Evolutionary conservation across 2,888 invertebrate genomes (phyloP).

Genomic region (Eugnorisma glareosa): DNA sequence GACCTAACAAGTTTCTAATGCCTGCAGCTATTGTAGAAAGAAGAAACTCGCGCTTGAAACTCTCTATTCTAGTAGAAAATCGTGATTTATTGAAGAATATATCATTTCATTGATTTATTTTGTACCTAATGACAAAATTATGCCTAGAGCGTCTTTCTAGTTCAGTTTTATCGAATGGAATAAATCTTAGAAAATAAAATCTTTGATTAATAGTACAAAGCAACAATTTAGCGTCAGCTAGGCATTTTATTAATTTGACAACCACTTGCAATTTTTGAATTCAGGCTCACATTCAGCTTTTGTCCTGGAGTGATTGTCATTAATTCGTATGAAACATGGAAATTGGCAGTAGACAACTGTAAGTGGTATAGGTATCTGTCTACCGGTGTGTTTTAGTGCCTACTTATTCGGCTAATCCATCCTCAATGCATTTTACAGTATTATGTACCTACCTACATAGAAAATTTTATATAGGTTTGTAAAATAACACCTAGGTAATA

Average conservation of each 20-base stretch:
- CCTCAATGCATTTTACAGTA: neutral
- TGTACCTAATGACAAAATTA: conserved; percentile 35
- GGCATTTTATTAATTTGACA: neutral
- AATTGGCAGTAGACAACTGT: neutral
- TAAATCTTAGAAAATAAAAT: conserved; percentile 34
- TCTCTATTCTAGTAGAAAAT: conserved; percentile 49
- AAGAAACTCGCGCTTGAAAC: conserved; percentile 43
- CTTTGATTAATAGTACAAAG: neutral
- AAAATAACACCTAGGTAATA: neutral
- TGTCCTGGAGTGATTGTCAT: neutral
- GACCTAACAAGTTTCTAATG: conserved; percentile 51
- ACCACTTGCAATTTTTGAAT: neutral
- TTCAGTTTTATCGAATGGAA: conserved; percentile 30
- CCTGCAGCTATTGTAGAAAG: conserved; percentile 54
- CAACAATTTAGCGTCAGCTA: neutral
- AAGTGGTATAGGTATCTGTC: neutral
- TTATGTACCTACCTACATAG: neutral
- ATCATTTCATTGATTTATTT: conserved; percentile 44
- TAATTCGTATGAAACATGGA: neutral
- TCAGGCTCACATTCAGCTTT: neutral
- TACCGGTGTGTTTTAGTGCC: too few species aligned
- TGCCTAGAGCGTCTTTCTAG: conserved; percentile 39
- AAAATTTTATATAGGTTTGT: neutral
- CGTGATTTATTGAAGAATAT: conserved; percentile 50
- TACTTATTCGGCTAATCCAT: neutral